Evolutionary conservation across 1,140 invertebrate genomes (phyloP).

Genomic region (Heliconius himera): DNA sequence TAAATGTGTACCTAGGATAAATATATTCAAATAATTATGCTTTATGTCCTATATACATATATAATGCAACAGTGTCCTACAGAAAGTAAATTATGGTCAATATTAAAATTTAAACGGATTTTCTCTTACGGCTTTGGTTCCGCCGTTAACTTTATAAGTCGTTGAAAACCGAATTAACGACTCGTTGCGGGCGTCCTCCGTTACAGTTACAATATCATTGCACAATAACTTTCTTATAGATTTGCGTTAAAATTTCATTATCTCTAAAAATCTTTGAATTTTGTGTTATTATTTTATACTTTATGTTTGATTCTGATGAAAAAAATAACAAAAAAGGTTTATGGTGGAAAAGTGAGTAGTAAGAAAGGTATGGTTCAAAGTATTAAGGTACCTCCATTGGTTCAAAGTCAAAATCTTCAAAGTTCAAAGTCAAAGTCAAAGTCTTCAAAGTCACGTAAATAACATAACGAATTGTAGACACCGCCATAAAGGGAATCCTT

Average conservation of each 20-base stretch:
- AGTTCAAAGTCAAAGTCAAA: too few species aligned
- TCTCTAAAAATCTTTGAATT: background rate
- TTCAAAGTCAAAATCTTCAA: too few species aligned
- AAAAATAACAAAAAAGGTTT: too few species aligned
- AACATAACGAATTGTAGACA: too few species aligned
- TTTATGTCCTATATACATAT: background rate
- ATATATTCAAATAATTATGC: too few species aligned
- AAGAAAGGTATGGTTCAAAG: too few species aligned
- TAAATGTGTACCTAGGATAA: too few species aligned
- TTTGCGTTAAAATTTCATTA: slow-evolving; percentile 3
- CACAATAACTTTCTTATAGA: slow-evolving; percentile 12
- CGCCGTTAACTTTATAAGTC: slow-evolving; percentile 3
- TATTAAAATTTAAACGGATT: slow-evolving; percentile 2
- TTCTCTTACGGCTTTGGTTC: slow-evolving; percentile 1
- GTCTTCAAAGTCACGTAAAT: too few species aligned
- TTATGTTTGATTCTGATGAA: background rate
- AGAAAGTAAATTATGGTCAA: background rate
- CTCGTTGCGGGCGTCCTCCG: slow-evolving; percentile 8
- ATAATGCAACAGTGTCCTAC: background rate
- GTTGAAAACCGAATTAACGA: slow-evolving; percentile 8
- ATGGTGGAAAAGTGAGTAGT: too few species aligned
- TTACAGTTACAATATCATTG: background rate
- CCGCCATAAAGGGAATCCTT: too few species aligned
- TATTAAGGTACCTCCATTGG: too few species aligned
- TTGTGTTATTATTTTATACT: background rate